These are phyloP conservation scores for Aldrovandia affinis DNA, from an alignment of 2,797 vertebrate genomes.

Conservation along the genomic window DNA sequence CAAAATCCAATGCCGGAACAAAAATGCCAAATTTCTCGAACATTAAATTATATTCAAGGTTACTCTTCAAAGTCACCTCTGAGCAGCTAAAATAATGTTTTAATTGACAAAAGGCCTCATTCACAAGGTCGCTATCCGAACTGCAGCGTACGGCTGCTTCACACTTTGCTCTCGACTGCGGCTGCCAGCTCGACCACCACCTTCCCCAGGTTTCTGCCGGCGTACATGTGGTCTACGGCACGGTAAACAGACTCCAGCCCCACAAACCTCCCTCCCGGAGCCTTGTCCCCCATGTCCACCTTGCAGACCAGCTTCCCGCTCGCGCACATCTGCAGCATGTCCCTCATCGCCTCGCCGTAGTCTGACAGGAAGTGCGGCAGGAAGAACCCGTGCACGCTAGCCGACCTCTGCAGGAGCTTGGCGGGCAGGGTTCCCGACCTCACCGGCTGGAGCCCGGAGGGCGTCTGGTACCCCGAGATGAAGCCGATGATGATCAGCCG, in stretches of 20 bases:
- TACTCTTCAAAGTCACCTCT: conserved; percentile 14
- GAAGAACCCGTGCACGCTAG: conserved; percentile 88
- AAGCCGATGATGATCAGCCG: conserved; percentile 87
- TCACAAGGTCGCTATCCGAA: neutral
- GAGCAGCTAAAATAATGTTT: conserved; percentile 15
- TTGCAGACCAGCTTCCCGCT: conserved; percentile 81
- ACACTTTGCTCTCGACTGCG: conserved; percentile 83
- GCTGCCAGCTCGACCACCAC: conserved; percentile 86
- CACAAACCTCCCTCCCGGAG: conserved; percentile 78
- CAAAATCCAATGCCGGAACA: neutral
- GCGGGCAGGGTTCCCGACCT: conserved; percentile 75
- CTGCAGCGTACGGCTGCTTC: conserved; percentile 56
- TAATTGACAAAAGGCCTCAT: conserved; percentile 7
- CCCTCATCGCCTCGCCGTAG: conserved; percentile 76
- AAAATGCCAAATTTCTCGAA: neutral
- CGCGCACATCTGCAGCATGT: conserved; percentile 79
- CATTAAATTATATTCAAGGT: neutral
- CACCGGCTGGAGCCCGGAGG: conserved; percentile 76
- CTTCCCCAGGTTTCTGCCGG: conserved; percentile 90
- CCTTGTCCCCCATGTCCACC: conserved; percentile 82
- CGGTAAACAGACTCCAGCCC: conserved; percentile 88
- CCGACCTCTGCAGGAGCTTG: conserved; percentile 87
- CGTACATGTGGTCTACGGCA: conserved; percentile 92
- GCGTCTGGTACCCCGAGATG: conserved; percentile 86
- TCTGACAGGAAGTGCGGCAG: conserved; percentile 82